Base-by-base conservation (phyloP, 2,113 vertebrate genomes). In the Sphaerodactylus townsendi region DNA sequence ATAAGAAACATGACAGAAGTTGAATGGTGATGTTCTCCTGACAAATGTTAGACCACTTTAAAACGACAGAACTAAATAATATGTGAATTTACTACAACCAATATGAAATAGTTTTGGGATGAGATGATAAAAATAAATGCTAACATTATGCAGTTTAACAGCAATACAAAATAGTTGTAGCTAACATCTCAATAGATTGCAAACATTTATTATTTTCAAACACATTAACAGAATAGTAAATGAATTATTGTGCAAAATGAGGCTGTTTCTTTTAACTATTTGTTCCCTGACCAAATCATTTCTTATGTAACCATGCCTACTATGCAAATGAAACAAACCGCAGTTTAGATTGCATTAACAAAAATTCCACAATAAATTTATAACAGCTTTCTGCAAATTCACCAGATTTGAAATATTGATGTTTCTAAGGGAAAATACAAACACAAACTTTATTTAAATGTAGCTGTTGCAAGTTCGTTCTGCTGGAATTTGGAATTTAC, bases 11-110 rank as follows among this genome's bases (percentile, higher is more conserved):
- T 85, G 92, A 94, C 85, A 88, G 89, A 90, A 95, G 77, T 66
- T 71, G 90, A 92, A 78, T 39, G 46, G 77, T 76, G 80, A 50
- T 88, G 82, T 85, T 92, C 77, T 87, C 85, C 84, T 94, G 90
- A 95, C 90, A 94, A 97, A 95, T 92, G 87, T 85, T 85, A 90
- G 86, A 91, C 85, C 89, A 92, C 92, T 96, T 95, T 88, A 91
- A 94, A 95, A 89, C 90, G 87, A 95, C 92, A 96, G 90, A 92
- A 92, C 33, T 86, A 93, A 95, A 95, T 92, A 85, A 94, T 85
- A 65, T n/a, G 46, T 17, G 23, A 37, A 69, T 46, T n/a, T 37
- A 35, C 69, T 69, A 84, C 81, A 94, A 87, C 46, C 80, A 85
- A 78, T 81, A 85, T 91, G 84, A 93, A 89, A 50, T 86, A 2